These are phyloP conservation scores for Tadarida brasiliensis DNA, from an alignment of 2,797 vertebrate genomes.

Conservation along the genomic window DNA sequence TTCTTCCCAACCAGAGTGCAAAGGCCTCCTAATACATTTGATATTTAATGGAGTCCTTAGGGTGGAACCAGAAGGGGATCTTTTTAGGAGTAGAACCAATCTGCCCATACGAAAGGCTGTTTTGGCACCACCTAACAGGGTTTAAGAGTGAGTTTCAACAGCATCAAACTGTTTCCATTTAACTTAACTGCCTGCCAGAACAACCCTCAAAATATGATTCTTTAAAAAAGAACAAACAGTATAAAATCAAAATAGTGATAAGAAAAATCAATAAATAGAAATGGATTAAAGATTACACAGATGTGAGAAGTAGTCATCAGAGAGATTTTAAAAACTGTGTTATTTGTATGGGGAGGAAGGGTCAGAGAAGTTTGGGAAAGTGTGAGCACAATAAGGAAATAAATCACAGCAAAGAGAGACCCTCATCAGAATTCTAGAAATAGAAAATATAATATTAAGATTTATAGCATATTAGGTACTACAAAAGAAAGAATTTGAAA, in stretches of 20 bases:
- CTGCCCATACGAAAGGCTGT: not conserved
- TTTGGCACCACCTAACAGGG: not conserved
- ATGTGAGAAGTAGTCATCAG: not conserved
- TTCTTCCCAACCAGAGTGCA: fast-evolving
- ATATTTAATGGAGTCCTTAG: not conserved
- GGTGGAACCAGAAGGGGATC: not conserved
- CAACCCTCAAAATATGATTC: not conserved
- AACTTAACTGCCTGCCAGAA: not conserved
- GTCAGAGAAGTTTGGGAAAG: not conserved
- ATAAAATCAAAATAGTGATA: not conserved
- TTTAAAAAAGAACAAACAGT: not conserved
- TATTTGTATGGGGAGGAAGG: not conserved
- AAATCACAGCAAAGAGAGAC: not conserved
- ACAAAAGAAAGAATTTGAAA: not conserved
- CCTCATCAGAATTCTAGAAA: not conserved
- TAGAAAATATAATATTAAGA: not conserved
- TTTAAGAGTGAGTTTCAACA: not conserved
- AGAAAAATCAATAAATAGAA: not conserved
- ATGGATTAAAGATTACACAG: not conserved
- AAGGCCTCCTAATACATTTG: not conserved
- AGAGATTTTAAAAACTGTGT: not conserved
- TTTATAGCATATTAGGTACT: not conserved
- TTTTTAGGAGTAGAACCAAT: not conserved
- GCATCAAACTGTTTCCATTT: not conserved
- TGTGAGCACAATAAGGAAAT: not conserved